Evolutionary conservation across 2,113 vertebrate species (phyloP), one percentile per base, ranked within the genome.

Genomic region (Dipodomys ordii): DNA sequence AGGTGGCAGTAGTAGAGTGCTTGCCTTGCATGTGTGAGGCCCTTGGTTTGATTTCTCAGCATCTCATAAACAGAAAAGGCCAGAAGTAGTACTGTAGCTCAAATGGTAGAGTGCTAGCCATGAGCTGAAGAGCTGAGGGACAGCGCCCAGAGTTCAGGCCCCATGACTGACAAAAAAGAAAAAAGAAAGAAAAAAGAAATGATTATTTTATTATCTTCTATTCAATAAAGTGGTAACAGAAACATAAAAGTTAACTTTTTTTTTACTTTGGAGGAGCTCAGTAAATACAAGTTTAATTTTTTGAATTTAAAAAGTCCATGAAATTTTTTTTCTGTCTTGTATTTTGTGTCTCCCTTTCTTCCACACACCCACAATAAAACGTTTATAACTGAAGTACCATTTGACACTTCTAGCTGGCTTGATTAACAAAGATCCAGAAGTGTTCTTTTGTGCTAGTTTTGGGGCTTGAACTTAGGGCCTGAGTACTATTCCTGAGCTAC

Each of bases 181-280:
- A 39, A 39, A 39, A 39, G 35, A 39, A 39, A 6, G 39, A 39
- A 39, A 39, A 39, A 39, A 39, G 39, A 20, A 64, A 22, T 39
- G 25, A 0, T 88, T 30, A 81, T 94, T 27, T 92, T 15, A 57
- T 64, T 93, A 67, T 65, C 28, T 73, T 90, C 16, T 89, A 28
- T 76, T 96, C 57, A 78, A 3, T 94, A 77, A 76, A 19, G 2
- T 46, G 80, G 13, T 87, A 86, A 57, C 71, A 82, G 46, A 90
- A 79, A 20, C 30, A 60, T 79, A 64, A 84, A 88, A 53, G 49
- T 69, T 11, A 4, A 39, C 49, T 53, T 53, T 53, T 74, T 35
- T 91, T 90, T 39, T 81, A 79, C 69, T 6, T 88, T 22, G 11
- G 49, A 32, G 13, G 27, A 87, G 86, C 11, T 87, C 76, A 83